These are phyloP conservation scores for Pseudochromis fuscus DNA, from an alignment of 2,797 vertebrate genomes.

Conservation along the genomic window DNA sequence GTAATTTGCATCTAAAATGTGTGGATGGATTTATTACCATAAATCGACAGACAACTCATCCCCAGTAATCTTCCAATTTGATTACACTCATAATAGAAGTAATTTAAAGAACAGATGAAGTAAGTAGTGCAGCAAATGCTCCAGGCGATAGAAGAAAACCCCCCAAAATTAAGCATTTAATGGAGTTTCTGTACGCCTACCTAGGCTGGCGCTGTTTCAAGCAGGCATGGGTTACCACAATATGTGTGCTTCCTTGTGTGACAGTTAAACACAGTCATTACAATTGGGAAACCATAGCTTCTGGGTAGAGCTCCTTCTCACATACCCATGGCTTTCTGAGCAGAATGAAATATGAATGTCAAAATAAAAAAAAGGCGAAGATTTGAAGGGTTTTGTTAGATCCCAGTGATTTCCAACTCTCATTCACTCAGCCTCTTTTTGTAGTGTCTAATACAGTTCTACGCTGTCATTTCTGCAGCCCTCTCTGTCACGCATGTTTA, in stretches of 20 bases:
- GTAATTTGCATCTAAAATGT: constrained; percentile 40
- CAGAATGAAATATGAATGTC: constrained; percentile 40
- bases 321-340: constrained; percentile 31
- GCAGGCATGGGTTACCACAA: constrained; percentile 48
- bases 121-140: constrained; percentile 61
- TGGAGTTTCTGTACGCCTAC: constrained; percentile 31
- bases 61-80: constrained; percentile 53
- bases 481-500: constrained; percentile 35
- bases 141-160: constrained; percentile 44
- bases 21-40: constrained; percentile 32
- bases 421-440: constrained; percentile 37
- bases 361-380: constrained; percentile 34
- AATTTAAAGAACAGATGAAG: constrained; percentile 47
- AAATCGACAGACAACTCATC: constrained; percentile 47
- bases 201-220: constrained; percentile 52
- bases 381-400: constrained; percentile 40
- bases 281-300: constrained; percentile 41
- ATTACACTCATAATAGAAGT: constrained; percentile 56
- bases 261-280: constrained; percentile 60
- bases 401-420: constrained; percentile 37
- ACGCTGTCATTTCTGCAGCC: constrained; percentile 19
- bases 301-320: constrained; percentile 42
- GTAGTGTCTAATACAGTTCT: constrained; percentile 34
- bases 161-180: constrained; percentile 52
- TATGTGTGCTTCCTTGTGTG: constrained; percentile 45